These are phyloP conservation scores for Sepioteuthis lessoniana DNA, from an alignment of 2,888 invertebrate genomes.

Conservation along the genomic window DNA sequence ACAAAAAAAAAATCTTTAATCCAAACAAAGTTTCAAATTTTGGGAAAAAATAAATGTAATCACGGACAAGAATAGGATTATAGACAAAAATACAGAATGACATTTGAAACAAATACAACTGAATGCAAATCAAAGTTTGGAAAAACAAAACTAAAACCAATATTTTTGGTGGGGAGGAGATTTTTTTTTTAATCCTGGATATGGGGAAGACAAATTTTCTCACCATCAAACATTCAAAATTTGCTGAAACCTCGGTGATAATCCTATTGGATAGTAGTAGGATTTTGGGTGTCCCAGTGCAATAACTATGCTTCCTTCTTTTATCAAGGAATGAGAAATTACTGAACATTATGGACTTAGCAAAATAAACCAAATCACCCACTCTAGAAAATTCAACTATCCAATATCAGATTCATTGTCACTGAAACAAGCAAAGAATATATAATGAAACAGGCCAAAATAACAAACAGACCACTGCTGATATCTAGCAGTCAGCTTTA, in stretches of 20 bases:
- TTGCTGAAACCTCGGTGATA: background rate
- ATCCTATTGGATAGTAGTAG: constrained; percentile 16
- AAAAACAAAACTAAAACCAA: background rate
- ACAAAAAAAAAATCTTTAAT: background rate
- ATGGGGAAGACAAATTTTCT: background rate
- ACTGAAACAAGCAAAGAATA: background rate
- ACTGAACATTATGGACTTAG: background rate
- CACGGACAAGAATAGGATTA: background rate
- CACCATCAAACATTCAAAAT: background rate
- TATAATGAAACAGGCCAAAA: background rate
- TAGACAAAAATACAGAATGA: background rate
- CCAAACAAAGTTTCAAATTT: background rate
- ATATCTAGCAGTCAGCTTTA: background rate
- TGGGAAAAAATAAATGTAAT: background rate
- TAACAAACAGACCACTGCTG: background rate
- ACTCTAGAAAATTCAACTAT: background rate
- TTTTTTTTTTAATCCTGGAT: no score
- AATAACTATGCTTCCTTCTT: background rate
- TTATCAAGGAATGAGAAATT: background rate
- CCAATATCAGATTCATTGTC: background rate
- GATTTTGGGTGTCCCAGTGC: background rate
- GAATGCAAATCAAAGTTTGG: background rate
- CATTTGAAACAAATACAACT: background rate
- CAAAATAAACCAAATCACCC: background rate
- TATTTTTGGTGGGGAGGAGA: background rate